Evolutionary conservation across 1,140 invertebrate genomes (phyloP).

Genomic region (Coelopa frigida): DNA sequence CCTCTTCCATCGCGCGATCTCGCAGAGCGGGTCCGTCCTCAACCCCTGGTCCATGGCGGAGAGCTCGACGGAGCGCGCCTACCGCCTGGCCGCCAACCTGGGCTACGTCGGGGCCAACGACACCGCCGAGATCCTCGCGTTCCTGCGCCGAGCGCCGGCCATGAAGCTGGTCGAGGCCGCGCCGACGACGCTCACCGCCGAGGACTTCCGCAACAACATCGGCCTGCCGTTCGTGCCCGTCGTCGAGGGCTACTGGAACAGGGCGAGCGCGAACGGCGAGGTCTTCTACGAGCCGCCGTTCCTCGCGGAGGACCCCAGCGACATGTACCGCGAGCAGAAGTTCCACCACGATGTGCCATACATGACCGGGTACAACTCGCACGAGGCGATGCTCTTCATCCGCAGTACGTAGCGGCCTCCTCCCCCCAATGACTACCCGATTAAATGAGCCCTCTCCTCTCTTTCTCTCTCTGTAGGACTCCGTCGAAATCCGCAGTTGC

Average conservation of each 20-base stretch:
- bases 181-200: constrained; percentile 30
- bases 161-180: constrained; percentile 52
- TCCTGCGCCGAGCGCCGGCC: constrained; percentile 53
- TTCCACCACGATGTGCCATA: constrained; percentile 43
- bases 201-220: constrained; percentile 33
- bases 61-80: constrained; percentile 9
- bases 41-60: constrained; percentile 43
- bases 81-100: constrained; percentile 29
- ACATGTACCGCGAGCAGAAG: constrained; percentile 36
- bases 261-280: constrained; percentile 27
- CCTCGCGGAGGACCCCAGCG: constrained; percentile 49
- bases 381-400: constrained; percentile 43
- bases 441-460: not conserved
- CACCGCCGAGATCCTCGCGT: constrained; percentile 41
- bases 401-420: constrained; percentile 9
- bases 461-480: constrained; percentile 41
- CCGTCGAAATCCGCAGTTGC: constrained; percentile 49
- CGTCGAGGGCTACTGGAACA: constrained; percentile 40
- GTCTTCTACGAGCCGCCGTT: constrained; percentile 47
- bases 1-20: constrained; percentile 57
- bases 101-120: constrained; percentile 39
- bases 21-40: constrained; percentile 56
- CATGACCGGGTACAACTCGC: constrained; percentile 40
- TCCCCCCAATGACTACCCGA: constrained; percentile 17
- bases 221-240: constrained; percentile 42